Evolutionary conservation across 2,797 vertebrate genomes (phyloP).

Genomic region (Pyrocephalus nanus): DNA sequence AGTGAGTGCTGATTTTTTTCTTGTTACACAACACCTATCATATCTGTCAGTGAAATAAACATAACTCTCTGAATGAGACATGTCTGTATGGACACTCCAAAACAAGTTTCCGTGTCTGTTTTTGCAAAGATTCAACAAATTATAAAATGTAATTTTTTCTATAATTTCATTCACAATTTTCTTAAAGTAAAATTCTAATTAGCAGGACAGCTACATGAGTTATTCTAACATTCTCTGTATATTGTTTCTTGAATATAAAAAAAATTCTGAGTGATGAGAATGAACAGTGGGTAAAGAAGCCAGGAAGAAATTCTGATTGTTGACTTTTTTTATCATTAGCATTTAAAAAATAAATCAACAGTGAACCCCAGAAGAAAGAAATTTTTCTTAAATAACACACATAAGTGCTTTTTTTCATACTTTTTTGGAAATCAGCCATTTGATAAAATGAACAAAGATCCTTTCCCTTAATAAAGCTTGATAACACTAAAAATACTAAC

Average conservation of each 20-base stretch:
- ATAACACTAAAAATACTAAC: background rate
- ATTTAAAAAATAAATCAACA: background rate
- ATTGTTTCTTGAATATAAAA: background rate
- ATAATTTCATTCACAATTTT: background rate
- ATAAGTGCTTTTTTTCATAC: background rate
- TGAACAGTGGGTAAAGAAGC: background rate
- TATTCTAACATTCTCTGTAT: background rate
- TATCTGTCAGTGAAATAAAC: background rate
- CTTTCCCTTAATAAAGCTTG: background rate
- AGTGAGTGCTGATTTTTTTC: background rate
- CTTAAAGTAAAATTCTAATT: background rate
- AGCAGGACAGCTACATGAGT: background rate
- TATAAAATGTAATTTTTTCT: background rate
- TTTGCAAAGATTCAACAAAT: background rate
- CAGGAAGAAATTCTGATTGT: background rate
- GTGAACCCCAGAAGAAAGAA: background rate
- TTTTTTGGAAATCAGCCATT: background rate
- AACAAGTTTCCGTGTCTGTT: background rate
- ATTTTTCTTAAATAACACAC: background rate
- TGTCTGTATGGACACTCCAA: background rate
- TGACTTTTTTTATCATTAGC: background rate
- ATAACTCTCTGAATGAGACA: background rate
- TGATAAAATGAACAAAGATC: background rate
- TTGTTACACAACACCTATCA: background rate
- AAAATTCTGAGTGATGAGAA: background rate